Percentiles rank a stretch among this genome's conserved stretches.
phyloP scores from a whole-genome alignment of 2,888 invertebrate genomes.

The Sinohyriopsis cumingii region DNA sequence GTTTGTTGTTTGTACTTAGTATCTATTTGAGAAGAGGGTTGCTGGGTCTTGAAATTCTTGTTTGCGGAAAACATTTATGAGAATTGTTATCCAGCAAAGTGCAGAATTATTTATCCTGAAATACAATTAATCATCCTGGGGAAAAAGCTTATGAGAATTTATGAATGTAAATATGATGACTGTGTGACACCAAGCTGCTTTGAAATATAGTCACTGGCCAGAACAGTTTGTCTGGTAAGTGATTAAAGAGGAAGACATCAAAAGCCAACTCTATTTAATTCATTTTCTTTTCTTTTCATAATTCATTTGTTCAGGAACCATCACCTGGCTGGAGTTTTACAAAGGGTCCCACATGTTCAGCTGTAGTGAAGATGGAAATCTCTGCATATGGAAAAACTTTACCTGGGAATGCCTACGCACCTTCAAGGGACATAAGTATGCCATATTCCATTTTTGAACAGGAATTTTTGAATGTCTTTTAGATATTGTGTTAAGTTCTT shows the following conservation, averaged over 20 bases:
- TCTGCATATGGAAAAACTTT: constrained; percentile 86
- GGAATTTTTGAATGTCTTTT: neutral
- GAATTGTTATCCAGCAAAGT: too few relatives aligned
- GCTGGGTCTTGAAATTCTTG: too few relatives aligned
- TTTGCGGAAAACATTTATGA: too few relatives aligned
- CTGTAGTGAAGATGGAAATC: constrained; percentile 87
- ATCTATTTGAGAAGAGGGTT: too few relatives aligned
- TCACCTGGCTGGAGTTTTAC: constrained; percentile 85
- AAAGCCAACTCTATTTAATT: neutral
- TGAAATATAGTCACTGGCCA: too few relatives aligned
- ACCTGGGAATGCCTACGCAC: constrained; percentile 89
- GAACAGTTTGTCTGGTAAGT: too few relatives aligned
- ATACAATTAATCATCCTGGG: too few relatives aligned
- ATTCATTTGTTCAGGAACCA: constrained; percentile 75
- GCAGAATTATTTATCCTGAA: too few relatives aligned
- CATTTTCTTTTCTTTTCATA: neutral
- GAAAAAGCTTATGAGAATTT: too few relatives aligned
- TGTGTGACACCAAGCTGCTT: too few relatives aligned
- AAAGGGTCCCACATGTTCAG: constrained; percentile 84
- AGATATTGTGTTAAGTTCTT: neutral
- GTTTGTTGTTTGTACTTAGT: too few relatives aligned
- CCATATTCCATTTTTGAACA: constrained; percentile 52
- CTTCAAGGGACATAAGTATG: constrained; percentile 84
- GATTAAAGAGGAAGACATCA: neutral
- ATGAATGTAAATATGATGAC: too few relatives aligned